Evolutionary conservation across 2,113 vertebrate genomes (phyloP).

Genomic region (Scophthalmus maximus): DNA sequence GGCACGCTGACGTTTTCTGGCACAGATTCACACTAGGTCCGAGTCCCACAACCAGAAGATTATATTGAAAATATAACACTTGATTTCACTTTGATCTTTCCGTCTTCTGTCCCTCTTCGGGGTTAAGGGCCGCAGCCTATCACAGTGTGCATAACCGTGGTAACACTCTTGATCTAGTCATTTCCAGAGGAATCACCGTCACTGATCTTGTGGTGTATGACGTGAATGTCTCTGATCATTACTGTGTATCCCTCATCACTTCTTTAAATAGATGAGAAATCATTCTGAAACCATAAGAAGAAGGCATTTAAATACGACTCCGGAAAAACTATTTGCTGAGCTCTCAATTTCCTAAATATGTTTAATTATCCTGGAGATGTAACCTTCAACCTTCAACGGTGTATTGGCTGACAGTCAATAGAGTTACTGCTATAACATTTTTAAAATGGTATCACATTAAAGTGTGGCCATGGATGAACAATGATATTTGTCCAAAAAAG

Average conservation of each 20-base stretch:
- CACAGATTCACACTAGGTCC: not conserved
- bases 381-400: not conserved
- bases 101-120: not conserved
- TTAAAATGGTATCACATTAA: not conserved
- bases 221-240: not conserved
- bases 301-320: not conserved
- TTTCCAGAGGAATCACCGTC: not conserved
- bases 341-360: not conserved
- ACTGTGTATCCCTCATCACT: not conserved
- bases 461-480: not conserved
- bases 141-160: not conserved
- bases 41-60: not conserved
- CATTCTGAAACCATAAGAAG: not conserved
- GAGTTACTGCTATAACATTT: not conserved
- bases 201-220: not conserved
- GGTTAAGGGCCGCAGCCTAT: not conserved
- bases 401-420: not conserved
- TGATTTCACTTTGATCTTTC: slow-evolving; percentile 1
- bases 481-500: not conserved
- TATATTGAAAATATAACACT: slow-evolving; percentile 19
- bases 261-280: not conserved
- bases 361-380: not conserved
- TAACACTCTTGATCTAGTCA: not conserved
- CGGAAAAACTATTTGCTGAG: not conserved
- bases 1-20: slow-evolving; percentile 10